Evolutionary conservation across 2,888 invertebrate species (phyloP), one percentile per base, ranked within the genome.

Genomic region (Cryptocephalus moraei): DNA sequence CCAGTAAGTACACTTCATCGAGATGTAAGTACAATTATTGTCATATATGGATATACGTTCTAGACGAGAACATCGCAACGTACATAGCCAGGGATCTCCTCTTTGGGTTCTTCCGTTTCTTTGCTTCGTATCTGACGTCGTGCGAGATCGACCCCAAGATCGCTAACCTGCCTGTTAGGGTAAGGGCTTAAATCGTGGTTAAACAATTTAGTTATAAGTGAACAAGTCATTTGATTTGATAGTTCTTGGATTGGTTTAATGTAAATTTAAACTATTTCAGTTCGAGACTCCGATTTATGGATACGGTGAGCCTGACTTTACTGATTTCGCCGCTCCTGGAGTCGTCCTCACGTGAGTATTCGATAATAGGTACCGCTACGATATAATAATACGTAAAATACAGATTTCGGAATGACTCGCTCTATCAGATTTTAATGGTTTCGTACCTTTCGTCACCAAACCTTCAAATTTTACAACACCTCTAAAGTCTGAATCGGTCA

Each of bases 311-410:
- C 89, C 92, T 0, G 88, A 88, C 63, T 93, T 95, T 63, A 93
- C 92, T 0, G 91, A 94, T 66, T 95, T 94, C 65, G 93, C 93
- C 49, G 93, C 93, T 2, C 94, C 94, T 1, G 94, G 94, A 51
- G 81, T 94, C 42, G 87, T 93, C 57, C 70, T 94, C 44, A 90
- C 90, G 86, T 87, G 66, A 80, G 80, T 76, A 46, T 36, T 4
- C 39, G 9, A 12, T 22, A 6, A 22, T 22, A 4, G 22, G 22
- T 22, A 22, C 6, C 22, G 6, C 22, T 22, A n/a, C n/a, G n/a
- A n/a, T n/a, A n/a, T n/a, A n/a, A n/a, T n/a, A n/a, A n/a, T n/a
- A n/a, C n/a, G n/a, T n/a, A n/a, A n/a, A n/a, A n/a, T n/a, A n/a
- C n/a, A n/a, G n/a, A n/a, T n/a, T n/a, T n/a, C n/a, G n/a, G n/a